Evolutionary conservation across 2,888 invertebrate genomes (phyloP).

Genomic region (Pristionchus entomophagus): DNA sequence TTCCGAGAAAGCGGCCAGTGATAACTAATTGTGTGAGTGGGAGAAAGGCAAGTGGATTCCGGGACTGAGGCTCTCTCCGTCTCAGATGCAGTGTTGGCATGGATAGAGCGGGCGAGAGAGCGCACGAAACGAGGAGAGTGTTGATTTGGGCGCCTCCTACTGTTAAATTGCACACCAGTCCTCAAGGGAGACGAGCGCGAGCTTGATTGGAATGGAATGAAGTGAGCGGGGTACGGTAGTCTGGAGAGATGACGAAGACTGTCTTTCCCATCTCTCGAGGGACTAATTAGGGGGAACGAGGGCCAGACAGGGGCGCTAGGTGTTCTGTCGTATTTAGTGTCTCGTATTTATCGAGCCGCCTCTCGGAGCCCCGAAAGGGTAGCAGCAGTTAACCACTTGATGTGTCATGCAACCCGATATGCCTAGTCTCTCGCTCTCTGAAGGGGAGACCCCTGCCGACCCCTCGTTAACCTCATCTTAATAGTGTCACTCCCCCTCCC

Average conservation of each 20-base stretch:
- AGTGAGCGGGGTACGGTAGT: conserved; percentile 28
- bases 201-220: conserved; percentile 27
- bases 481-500: conserved; percentile 35
- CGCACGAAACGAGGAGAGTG: neutral
- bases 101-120: neutral
- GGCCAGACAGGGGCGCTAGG: neutral
- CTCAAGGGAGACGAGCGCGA: conserved; percentile 4
- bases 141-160: conserved; percentile 37
- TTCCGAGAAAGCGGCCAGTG: conserved; percentile 4
- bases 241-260: neutral
- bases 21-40: conserved; percentile 42
- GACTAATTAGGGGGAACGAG: conserved; percentile 1
- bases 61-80: neutral
- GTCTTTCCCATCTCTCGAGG: neutral
- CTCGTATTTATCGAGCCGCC: too few species aligned
- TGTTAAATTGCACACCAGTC: conserved; percentile 45
- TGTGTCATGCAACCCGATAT: conserved; percentile 42
- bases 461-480: conserved; percentile 41
- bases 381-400: conserved; percentile 34
- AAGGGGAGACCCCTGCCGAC: conserved; percentile 17
- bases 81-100: neutral
- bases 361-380: neutral
- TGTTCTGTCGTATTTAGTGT: neutral
- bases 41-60: conserved; percentile 37
- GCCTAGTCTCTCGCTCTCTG: neutral